Base-by-base conservation (phyloP, 2,888 invertebrate genomes). In the Dicroscelio sp. region DNA sequence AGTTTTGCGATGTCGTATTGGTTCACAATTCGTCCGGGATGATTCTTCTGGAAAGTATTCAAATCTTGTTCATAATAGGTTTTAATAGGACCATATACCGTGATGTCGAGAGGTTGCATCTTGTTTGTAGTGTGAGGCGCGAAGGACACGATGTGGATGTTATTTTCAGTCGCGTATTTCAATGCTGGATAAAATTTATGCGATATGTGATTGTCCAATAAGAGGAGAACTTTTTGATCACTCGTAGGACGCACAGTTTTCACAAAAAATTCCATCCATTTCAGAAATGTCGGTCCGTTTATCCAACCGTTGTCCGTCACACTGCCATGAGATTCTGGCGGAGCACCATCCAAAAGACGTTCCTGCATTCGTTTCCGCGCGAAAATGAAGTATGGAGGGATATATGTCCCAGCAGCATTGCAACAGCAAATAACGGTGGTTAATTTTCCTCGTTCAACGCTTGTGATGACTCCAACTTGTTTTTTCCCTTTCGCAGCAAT, bases 341-440 rank as follows among this genome's bases (percentile, higher is more conserved):
- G 94, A 8, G 94, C 90, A 83, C 92, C 94, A 94, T 93, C 90
- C 33, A 95, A 83, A 58, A 95, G 91, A 58, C 27, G 76, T 38
- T 76, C 79, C 75, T 90, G 83, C 95, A 95, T 95, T 80, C 94
- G 93, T 92, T 96, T 95, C 84, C 95, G 78, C 2, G 92, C 90
- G 92, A 95, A 96, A 83, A 95, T 94, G 52, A 95, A 86, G 92
- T 92, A 94, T 52, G 96, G 95, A 92, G 96, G 95, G 38, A 96
- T 58, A 93, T 95, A 96, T 27, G 93, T 92, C 8, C 95, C 95
- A 60, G 94, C 82, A 23, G 93, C 93, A 84, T 92, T 93, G 48
- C 92, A 92, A 52, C 92, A 94, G 86, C 91, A 88, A 78, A 93
- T 87, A 10, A 92, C 89, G 35, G 90, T 93, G 27, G 92, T 93